Evolutionary conservation across 2,797 vertebrate species (phyloP), one percentile per base, ranked within the genome.

Genomic region (Sebastolobus alascanus): DNA sequence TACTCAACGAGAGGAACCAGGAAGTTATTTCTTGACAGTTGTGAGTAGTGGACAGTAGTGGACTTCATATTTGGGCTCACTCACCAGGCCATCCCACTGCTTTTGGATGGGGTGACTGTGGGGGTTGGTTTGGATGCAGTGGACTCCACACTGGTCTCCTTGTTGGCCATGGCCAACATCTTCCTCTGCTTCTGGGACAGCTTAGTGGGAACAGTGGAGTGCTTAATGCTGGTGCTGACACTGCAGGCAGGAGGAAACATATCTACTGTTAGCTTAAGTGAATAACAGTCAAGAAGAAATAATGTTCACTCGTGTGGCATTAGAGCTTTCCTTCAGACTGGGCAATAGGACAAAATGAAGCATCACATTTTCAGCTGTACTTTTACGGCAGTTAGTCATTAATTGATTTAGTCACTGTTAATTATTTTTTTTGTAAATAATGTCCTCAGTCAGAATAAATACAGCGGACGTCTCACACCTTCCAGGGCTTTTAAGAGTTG

Each of bases 181-280:
- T 98, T 99, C 90, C 98, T 97, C 94, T 99, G 98, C 93, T 98
- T 99, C 95, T 99, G 99, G 91, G 98, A 99, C 87, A 99, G 95
- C 85, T 97, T 99, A 79, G 93, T 90, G 58, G 96, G 95, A 94
- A 94, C 93, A 73, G 94, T 90, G 65, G 87, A 82, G 72, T 95
- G 87, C 92, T 97, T 99, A 83, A 79, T 86, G 85, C 68, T 84
- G 81, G 87, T 74, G 52, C 76, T 78, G 70, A 84, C 84, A 79
- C 92, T 91, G 83, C n/a, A 37, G 66, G n/a, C 52, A 79, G 40
- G 33, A 59, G 68, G 67, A 13, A 35, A 90, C 80, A 81, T 31
- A 59, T 80, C 20, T 59, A n/a, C 10, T 31, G n/a, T 79, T 58
- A 66, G 59, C 35, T 67, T 10, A 58, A 65, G 54, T 29, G 56